These are phyloP conservation scores for Caradrina kadenii DNA, from an alignment of 2,888 invertebrate genomes.

Conservation along the genomic window DNA sequence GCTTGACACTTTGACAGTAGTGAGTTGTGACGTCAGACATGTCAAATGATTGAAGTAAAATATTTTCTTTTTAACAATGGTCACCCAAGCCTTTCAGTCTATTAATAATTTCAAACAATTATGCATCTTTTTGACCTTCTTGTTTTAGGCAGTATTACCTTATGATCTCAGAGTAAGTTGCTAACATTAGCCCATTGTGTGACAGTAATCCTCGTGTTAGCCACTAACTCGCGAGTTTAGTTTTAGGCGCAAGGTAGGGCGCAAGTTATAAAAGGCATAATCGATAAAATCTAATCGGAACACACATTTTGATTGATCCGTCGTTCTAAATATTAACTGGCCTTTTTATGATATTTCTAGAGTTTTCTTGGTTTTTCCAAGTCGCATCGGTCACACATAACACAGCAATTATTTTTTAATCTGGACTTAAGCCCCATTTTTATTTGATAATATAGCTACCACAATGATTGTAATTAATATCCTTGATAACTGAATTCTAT, in stretches of 20 bases:
- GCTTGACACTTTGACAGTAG: slow-evolving; percentile 19
- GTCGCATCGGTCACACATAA: background rate
- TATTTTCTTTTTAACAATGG: slow-evolving; percentile 13
- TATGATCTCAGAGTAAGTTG: too few species aligned
- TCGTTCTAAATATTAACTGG: background rate
- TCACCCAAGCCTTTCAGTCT: slow-evolving; percentile 3
- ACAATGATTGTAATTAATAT: slow-evolving; percentile 11
- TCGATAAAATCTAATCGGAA: background rate
- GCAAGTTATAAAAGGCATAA: too few species aligned
- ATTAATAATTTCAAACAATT: background rate
- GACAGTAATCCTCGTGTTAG: too few species aligned
- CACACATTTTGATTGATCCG: background rate
- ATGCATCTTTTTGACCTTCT: too few species aligned
- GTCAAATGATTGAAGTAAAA: slow-evolving; percentile 23
- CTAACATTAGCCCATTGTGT: too few species aligned
- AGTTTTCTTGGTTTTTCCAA: background rate
- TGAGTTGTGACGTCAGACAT: slow-evolving; percentile 42
- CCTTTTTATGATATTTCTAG: background rate
- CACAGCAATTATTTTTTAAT: slow-evolving; percentile 24
- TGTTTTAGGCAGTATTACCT: too few species aligned
- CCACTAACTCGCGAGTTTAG: too few species aligned
- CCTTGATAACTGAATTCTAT: slow-evolving; percentile 3
- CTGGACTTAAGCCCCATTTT: slow-evolving; percentile 5
- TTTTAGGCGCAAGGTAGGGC: too few species aligned
- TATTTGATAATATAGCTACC: slow-evolving; percentile 12